A percentile compares a stretch with the other conserved stretches of the same genome.
Evolutionary conservation across 2,797 vertebrate species (phyloP).

Genomic region (Molossus alvarezi): DNA sequence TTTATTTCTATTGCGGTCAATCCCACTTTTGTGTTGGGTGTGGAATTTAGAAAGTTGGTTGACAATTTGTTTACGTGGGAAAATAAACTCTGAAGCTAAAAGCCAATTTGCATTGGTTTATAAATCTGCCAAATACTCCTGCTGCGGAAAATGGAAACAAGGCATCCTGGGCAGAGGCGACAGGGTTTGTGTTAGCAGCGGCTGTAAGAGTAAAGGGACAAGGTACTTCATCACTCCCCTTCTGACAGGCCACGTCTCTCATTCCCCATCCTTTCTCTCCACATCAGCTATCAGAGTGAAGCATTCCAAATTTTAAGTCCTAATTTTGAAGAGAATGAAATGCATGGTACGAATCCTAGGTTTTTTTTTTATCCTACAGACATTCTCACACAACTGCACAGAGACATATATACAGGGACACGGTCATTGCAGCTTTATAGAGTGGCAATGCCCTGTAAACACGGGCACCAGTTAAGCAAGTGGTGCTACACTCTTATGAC

Average conservation of each 20-base stretch:
- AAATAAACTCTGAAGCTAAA: conserved; percentile 20
- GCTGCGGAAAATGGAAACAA: neutral
- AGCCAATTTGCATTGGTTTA: neutral
- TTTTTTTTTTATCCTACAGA: neutral
- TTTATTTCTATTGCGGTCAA: neutral
- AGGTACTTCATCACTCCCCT: neutral
- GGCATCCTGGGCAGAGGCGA: neutral
- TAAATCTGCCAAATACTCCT: neutral
- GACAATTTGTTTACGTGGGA: neutral
- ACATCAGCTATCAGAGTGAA: neutral
- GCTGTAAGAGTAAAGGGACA: neutral
- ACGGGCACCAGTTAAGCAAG: neutral
- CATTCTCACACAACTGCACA: neutral
- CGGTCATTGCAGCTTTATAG: neutral
- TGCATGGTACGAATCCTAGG: neutral
- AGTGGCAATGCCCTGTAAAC: neutral
- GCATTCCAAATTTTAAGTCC: neutral
- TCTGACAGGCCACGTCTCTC: neutral
- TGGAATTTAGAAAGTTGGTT: neutral
- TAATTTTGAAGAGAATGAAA: neutral
- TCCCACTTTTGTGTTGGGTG: neutral
- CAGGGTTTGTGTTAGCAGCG: neutral
- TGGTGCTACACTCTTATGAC: neutral
- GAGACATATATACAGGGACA: neutral
- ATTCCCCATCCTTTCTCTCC: neutral